Evolutionary conservation across 64 coral and sea anemone species (phyloP), one percentile per base, ranked within the genome.

Genomic region (Porites lutea): DNA sequence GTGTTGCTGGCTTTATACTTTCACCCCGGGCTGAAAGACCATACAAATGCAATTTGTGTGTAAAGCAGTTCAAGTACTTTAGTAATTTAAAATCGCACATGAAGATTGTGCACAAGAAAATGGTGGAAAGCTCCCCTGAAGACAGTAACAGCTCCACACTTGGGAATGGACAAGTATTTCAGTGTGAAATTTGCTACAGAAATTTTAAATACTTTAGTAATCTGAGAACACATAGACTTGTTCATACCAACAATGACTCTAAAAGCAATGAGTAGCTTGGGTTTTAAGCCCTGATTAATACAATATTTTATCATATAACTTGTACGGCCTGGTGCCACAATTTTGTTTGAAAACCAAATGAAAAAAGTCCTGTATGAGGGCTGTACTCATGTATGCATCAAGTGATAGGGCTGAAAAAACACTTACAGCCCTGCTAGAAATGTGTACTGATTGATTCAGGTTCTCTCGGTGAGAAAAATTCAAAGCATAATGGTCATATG

Each of bases 191-290:
- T 69, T 92, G 91, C 73, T 77, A 57, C 44, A 86, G 71, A 51
- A 92, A 92, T 72, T 92, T 92, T 62, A 92, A 92, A 83, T 92
- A 92, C 20, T 79, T 78, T 5, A 70, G 82, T 45, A 92, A 92
- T 22, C 37, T 92, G 9, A 92, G 72, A 62, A 92, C 91, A 45
- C 91, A 92, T 49, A 74, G 72, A 15, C 83, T 86, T 79, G 91
- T 92, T 54, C 91, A 92, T 73, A 92, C 82, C 52, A 74, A 53
- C 58, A 23, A 47, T 59, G 81, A 84, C 3, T 9, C 44, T 10
- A 15, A 59, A 18, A 48, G 7, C 3, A 3, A 53, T 27, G 3
- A 80, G n/a, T 61, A 14, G n/a, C 7, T 59, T 1, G 9, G 27
- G 20, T 61, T 57, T 57, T 9, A 12, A 57, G 54, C 54, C 7